These are phyloP conservation scores for Brienomyrus longianalis DNA, from an alignment of 2,113 vertebrate genomes.

Conservation along the genomic window DNA sequence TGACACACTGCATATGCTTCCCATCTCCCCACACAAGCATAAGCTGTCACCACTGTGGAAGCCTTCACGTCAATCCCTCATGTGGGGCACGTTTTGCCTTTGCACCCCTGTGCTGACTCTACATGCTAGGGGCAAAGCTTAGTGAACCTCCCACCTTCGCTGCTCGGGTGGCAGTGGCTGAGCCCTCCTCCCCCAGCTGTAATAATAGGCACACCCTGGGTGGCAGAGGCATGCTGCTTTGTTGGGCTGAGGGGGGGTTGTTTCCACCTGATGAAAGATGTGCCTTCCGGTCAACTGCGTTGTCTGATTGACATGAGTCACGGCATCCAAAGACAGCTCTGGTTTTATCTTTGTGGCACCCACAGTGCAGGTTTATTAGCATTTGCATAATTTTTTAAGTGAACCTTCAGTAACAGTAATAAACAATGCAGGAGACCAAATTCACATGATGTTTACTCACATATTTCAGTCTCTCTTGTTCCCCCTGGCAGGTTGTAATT, in stretches of 20 bases:
- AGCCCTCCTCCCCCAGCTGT: slow-evolving; percentile 63
- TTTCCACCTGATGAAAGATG: slow-evolving; percentile 60
- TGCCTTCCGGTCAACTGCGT: slow-evolving; percentile 56
- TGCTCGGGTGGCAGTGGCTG: slow-evolving; percentile 41
- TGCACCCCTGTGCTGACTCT: background rate
- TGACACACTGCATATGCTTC: background rate
- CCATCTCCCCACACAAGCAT: background rate
- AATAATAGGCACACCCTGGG: slow-evolving; percentile 52
- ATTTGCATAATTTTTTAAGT: background rate
- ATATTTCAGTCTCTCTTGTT: background rate
- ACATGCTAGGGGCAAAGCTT: slow-evolving; percentile 29
- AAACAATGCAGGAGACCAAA: no score
- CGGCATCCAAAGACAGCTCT: background rate
- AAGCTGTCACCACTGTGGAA: background rate
- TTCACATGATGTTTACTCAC: background rate
- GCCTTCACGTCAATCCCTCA: background rate
- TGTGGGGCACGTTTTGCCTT: background rate
- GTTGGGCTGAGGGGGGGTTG: slow-evolving; percentile 13
- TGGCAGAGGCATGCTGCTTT: slow-evolving; percentile 19
- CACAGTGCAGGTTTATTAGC: background rate
- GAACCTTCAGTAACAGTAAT: background rate
- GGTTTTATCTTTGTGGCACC: background rate
- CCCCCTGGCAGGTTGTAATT: no score
- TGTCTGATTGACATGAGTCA: slow-evolving; percentile 37
- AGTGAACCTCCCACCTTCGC: slow-evolving; percentile 36